These are phyloP conservation scores for Drosophila pegasa DNA, from an alignment of 2,888 invertebrate species.

Conservation along the genomic window DNA sequence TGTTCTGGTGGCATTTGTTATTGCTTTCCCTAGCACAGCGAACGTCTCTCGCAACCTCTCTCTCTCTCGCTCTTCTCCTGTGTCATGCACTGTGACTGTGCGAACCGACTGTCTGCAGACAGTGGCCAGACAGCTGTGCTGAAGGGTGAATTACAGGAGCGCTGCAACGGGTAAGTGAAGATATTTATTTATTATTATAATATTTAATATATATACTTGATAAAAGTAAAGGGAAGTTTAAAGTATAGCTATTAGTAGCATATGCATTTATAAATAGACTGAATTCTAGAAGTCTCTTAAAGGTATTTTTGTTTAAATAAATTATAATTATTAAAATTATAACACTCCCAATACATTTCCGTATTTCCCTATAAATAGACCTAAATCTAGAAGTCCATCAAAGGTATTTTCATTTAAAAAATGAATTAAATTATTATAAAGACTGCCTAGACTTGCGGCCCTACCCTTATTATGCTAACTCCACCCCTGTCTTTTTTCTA, in stretches of 20 bases:
- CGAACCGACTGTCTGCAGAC: conserved; percentile 65
- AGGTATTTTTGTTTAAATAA: too few species aligned
- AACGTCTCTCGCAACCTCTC: conserved; percentile 13
- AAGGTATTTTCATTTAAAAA: too few species aligned
- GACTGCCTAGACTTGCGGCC: too few species aligned
- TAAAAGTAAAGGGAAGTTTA: too few species aligned
- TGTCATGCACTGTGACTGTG: conserved; percentile 25
- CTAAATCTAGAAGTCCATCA: too few species aligned
- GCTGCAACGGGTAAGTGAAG: conserved; percentile 3
- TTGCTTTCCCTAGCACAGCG: conserved; percentile 18
- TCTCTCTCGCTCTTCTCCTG: neutral
- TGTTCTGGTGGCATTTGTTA: conserved; percentile 22
- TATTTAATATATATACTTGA: neutral
- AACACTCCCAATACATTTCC: too few species aligned
- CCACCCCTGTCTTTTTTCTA: conserved; percentile 36
- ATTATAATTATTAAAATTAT: too few species aligned
- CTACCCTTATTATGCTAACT: conserved; percentile 1
- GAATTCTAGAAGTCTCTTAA: too few species aligned
- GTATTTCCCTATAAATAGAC: too few species aligned
- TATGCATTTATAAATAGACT: too few species aligned
- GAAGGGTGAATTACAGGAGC: conserved; percentile 43
- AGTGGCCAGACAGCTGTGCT: conserved; percentile 61
- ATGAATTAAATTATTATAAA: too few species aligned
- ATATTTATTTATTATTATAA: neutral
- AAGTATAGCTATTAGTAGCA: too few species aligned